These are phyloP conservation scores for Dasypogon diadema DNA, from an alignment of 2,888 invertebrate genomes.

Conservation along the genomic window DNA sequence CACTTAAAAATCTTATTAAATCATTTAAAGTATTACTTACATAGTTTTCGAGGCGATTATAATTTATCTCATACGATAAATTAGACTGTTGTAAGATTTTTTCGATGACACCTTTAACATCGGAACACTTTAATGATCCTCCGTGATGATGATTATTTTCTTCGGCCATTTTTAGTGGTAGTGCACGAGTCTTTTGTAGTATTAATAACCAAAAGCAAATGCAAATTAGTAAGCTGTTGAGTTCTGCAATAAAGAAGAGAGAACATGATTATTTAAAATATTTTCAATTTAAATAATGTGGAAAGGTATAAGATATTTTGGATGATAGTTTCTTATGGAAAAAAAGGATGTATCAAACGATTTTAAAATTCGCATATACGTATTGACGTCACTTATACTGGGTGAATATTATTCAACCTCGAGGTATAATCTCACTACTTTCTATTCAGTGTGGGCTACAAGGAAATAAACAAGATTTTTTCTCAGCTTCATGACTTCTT, in stretches of 20 bases:
- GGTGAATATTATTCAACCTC: too few relatives aligned
- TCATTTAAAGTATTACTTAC: slow-evolving; percentile 48
- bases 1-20: not conserved
- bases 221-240: slow-evolving; percentile 54
- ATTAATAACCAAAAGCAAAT: slow-evolving; percentile 55
- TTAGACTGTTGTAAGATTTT: slow-evolving; percentile 51
- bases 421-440: too few relatives aligned
- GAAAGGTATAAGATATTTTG: too few relatives aligned
- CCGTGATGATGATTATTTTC: slow-evolving; percentile 13
- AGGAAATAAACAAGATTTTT: too few relatives aligned
- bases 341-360: too few relatives aligned
- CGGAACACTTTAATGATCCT: slow-evolving; percentile 8
- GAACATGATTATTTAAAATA: not conserved
- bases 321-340: too few relatives aligned
- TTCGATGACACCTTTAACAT: slow-evolving; percentile 38
- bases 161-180: slow-evolving; percentile 26
- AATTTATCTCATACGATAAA: slow-evolving; percentile 52
- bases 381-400: too few relatives aligned
- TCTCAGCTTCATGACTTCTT: too few relatives aligned
- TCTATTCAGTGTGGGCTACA: too few relatives aligned
- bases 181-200: slow-evolving; percentile 52
- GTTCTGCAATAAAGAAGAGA: slow-evolving; percentile 43
- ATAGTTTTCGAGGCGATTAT: slow-evolving; percentile 47
- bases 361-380: too few relatives aligned
- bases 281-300: slow-evolving; percentile 2